Base-by-base conservation (phyloP, 1,140 invertebrate species). In the Lutraria rhynchaena region DNA sequence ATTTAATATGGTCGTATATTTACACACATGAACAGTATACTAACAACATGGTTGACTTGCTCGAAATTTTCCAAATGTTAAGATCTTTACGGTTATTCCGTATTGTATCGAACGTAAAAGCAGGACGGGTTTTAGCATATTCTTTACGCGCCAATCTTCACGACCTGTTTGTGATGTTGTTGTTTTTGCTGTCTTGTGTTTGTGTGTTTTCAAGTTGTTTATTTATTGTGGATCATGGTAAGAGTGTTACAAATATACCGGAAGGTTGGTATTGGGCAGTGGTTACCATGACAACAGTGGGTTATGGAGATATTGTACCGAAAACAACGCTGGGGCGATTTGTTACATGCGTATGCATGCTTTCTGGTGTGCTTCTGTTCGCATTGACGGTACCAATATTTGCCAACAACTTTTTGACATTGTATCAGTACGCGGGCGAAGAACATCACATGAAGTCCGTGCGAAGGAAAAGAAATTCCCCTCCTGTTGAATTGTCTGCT, bases 261-360 rank as follows among this genome's bases (percentile, higher is more conserved):
- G 35, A 31, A 19, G 69, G 57, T 11, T 82, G 69, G 70, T 82
- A 74, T 35, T 82, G 80, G 98, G 98, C 97, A n/a, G 94, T 99
- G 90, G 97, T 99, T 83, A 99, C 98, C 53, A 99, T 99, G 98
- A 99, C 97, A 83, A 99, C 98, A 0, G 98, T 99, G 41, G 98
- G 98, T 29, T 99, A 98, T 91, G 98, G 98, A 49, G 89, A 91
- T 71, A 86, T 90, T 27, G 57, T 78, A 1, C 83, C 83, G 29
- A 51, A 55, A 15, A 73, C 82, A n/a, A 27, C 19, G n/a, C 60
- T 74, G 73, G 98, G 97, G 58, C 98, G 98, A 97, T 97, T 98
- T 91, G 96, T 99, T 51, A 97, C 97, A 84, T 97, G 97, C 11
- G 93, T 98, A 1, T 99, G 97, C 93, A 97, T 97, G 65, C 94